These are phyloP conservation scores for Mactromeris polynyma DNA, from an alignment of 2,888 invertebrate genomes.

Conservation along the genomic window DNA sequence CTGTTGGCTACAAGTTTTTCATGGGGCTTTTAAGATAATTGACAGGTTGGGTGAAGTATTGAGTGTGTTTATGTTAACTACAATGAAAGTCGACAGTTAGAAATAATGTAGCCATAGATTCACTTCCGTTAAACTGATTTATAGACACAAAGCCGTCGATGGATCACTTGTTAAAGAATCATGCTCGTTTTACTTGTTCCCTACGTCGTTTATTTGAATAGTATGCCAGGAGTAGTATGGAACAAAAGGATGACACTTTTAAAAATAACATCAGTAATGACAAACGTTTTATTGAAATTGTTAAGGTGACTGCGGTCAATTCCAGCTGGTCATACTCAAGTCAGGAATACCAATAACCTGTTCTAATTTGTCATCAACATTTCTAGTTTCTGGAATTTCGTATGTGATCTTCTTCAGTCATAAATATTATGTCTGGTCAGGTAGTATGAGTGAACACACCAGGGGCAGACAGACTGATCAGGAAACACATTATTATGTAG, in stretches of 20 bases:
- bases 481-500: too few relatives aligned
- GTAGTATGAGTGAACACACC: too few relatives aligned
- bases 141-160: background rate
- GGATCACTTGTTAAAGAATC: background rate
- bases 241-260: background rate
- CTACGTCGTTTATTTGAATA: background rate
- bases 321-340: background rate
- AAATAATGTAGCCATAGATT: background rate
- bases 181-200: background rate
- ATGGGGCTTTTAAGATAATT: slow-evolving; percentile 3
- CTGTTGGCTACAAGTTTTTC: background rate
- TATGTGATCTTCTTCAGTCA: too few relatives aligned
- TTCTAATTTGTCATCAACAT: background rate
- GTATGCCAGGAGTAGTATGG: background rate
- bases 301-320: background rate
- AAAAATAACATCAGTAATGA: background rate
- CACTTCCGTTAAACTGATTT: background rate
- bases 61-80: background rate
- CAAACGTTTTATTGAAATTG: background rate
- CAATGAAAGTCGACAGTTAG: background rate
- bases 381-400: background rate
- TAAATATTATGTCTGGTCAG: too few relatives aligned
- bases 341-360: background rate
- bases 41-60: background rate
- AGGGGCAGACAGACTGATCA: too few relatives aligned